A percentile compares a stretch with the other conserved stretches of the same genome.
phyloP scores from a whole-genome alignment of 2,113 vertebrate species.

The Entelurus aequoreus region DNA sequence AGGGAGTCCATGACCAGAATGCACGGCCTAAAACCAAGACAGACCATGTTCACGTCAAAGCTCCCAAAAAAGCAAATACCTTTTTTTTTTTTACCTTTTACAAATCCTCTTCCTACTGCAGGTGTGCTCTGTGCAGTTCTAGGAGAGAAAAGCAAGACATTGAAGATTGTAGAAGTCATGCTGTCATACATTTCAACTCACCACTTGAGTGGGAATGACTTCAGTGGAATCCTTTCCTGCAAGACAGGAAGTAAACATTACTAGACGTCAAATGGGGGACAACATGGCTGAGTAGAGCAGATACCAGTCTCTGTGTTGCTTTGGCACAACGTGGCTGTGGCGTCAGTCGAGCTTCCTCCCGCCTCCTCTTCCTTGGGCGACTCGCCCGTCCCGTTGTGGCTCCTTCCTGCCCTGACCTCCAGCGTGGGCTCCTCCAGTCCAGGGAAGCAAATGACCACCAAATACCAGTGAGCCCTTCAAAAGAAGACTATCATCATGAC shows the following conservation, averaged over 20 bases:
- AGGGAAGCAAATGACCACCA: slow-evolving; percentile 93
- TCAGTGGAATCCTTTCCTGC: not conserved
- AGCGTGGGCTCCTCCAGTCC: slow-evolving; percentile 76
- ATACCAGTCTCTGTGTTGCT: slow-evolving; percentile 24
- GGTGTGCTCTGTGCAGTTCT: slow-evolving; percentile 69
- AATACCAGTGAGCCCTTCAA: slow-evolving; percentile 91
- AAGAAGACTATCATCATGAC: slow-evolving; percentile 1
- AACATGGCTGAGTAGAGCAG: not conserved
- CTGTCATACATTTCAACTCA: not conserved
- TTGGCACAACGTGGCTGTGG: not conserved
- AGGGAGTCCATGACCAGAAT: slow-evolving; percentile 95
- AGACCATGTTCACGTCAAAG: not conserved
- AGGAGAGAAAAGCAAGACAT: slow-evolving; percentile 1
- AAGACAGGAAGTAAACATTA: not conserved
- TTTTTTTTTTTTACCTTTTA: slow-evolving; percentile 55
- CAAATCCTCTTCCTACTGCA: slow-evolving; percentile 50
- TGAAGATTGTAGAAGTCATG: not conserved
- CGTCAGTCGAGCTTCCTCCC: slow-evolving; percentile 14
- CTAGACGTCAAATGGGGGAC: too few species aligned
- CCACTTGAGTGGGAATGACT: not conserved
- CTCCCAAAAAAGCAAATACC: not conserved
- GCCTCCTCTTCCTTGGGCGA: slow-evolving; percentile 11
- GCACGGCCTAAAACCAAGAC: slow-evolving; percentile 77
- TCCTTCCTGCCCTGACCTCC: slow-evolving; percentile 53
- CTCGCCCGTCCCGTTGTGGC: not conserved